phyloP scores from a whole-genome alignment of 2,888 invertebrate species.

The Cloeon dipterum region DNA sequence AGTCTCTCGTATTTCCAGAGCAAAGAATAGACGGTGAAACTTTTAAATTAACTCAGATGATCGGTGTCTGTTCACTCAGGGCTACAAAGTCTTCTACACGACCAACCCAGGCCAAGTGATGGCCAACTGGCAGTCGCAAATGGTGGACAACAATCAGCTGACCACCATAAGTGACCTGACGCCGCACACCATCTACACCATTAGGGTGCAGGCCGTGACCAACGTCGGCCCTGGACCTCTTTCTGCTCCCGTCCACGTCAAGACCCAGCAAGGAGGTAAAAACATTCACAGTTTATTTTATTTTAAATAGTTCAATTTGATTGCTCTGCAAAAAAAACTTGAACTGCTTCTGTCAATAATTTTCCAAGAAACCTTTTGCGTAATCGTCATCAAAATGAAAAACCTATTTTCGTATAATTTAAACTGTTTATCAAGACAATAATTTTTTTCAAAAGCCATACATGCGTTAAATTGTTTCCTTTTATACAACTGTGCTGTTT shows the following conservation, averaged over 20 bases:
- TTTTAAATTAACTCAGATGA: background rate
- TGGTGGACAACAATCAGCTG: slow-evolving; percentile 78
- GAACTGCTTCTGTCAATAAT: no score
- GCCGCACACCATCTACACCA: slow-evolving; percentile 82
- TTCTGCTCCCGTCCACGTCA: slow-evolving; percentile 90
- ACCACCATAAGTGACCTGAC: slow-evolving; percentile 83
- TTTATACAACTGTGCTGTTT: no score
- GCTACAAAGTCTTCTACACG: slow-evolving; percentile 93
- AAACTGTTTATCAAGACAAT: no score
- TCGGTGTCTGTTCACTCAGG: slow-evolving; percentile 34
- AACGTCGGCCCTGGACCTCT: slow-evolving; percentile 89
- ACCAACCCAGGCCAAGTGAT: slow-evolving; percentile 66
- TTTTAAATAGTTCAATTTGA: background rate
- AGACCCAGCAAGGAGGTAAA: slow-evolving; percentile 77
- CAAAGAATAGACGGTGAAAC: background rate
- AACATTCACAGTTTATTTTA: no score
- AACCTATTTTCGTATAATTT: no score
- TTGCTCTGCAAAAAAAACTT: background rate
- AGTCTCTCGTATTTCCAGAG: background rate
- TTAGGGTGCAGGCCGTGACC: slow-evolving; percentile 80
- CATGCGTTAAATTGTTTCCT: no score
- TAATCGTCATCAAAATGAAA: no score
- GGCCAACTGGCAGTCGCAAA: slow-evolving; percentile 80
- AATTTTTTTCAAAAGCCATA: no score
- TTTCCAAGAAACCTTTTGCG: no score